Evolutionary conservation across 2,888 invertebrate genomes (phyloP).

Genomic region (Eremobia ochroleuca): DNA sequence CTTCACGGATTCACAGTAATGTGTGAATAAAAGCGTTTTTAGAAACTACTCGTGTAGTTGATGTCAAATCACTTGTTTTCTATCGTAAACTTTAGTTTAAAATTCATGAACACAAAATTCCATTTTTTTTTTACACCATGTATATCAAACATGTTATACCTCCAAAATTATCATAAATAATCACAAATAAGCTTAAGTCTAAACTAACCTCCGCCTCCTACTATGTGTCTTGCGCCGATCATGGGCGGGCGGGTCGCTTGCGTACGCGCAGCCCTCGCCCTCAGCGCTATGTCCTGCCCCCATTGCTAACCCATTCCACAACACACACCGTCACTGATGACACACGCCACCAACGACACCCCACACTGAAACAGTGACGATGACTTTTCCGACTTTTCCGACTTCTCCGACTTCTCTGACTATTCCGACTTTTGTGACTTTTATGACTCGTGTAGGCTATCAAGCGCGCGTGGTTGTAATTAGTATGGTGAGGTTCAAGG

Average conservation of each 20-base stretch:
- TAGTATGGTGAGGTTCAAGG: slow-evolving; percentile 37
- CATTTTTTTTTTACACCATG: not conserved
- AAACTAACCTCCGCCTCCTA: slow-evolving; percentile 87
- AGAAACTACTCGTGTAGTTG: not conserved
- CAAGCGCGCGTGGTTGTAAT: slow-evolving; percentile 39
- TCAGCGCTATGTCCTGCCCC: slow-evolving; percentile 90
- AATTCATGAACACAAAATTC: not conserved
- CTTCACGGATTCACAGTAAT: slow-evolving; percentile 14
- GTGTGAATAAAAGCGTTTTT: not conserved
- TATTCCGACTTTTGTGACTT: slow-evolving; percentile 25
- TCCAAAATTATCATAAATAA: not conserved
- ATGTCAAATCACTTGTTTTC: not conserved
- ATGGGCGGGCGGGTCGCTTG: slow-evolving; percentile 89
- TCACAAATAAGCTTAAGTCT: not conserved
- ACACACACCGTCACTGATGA: slow-evolving; percentile 87
- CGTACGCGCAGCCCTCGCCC: slow-evolving; percentile 87
- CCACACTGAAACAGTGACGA: slow-evolving; percentile 67
- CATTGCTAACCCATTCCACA: slow-evolving; percentile 88
- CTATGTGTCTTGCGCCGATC: slow-evolving; percentile 83
- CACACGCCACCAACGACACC: slow-evolving; percentile 84
- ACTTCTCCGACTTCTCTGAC: slow-evolving; percentile 3
- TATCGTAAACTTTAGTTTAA: not conserved
- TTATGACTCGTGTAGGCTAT: slow-evolving; percentile 30
- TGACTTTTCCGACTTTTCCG: slow-evolving; percentile 42
- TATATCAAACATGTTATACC: not conserved